Percentiles rank a stretch among this genome's conserved stretches.
phyloP scores from a whole-genome alignment of 2,113 vertebrate genomes.

The Cyprinodon tularosa region DNA sequence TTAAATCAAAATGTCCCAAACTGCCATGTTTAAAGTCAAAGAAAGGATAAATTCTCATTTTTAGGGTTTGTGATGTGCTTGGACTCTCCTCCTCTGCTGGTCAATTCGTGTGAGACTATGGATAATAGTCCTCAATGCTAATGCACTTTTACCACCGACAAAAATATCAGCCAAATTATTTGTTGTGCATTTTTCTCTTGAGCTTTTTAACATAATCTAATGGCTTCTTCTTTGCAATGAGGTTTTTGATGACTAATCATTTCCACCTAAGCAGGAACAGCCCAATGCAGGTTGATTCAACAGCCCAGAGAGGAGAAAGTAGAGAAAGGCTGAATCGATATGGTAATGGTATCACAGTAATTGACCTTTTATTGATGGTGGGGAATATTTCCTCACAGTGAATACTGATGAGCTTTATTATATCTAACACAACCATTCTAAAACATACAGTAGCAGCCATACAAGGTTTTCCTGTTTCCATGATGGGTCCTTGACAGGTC shows the following conservation, averaged over 20 bases:
- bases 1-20: background rate
- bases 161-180: background rate
- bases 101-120: background rate
- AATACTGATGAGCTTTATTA: background rate
- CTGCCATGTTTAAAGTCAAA: background rate
- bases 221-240: background rate
- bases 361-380: background rate
- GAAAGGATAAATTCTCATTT: conserved; percentile 1
- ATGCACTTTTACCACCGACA: background rate
- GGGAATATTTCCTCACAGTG: background rate
- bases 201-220: background rate
- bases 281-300: background rate
- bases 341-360: background rate
- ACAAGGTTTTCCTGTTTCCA: too few relatives aligned
- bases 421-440: too few relatives aligned
- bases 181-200: background rate
- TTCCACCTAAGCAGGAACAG: background rate
- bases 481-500: too few relatives aligned
- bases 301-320: background rate
- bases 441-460: too few relatives aligned
- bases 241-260: background rate
- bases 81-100: background rate
- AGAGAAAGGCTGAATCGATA: background rate
- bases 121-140: background rate
- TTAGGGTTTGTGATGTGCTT: background rate